phyloP scores from a whole-genome alignment of 53 echinoderm and acorn worm species.

The Hippasteria phrygiana region DNA sequence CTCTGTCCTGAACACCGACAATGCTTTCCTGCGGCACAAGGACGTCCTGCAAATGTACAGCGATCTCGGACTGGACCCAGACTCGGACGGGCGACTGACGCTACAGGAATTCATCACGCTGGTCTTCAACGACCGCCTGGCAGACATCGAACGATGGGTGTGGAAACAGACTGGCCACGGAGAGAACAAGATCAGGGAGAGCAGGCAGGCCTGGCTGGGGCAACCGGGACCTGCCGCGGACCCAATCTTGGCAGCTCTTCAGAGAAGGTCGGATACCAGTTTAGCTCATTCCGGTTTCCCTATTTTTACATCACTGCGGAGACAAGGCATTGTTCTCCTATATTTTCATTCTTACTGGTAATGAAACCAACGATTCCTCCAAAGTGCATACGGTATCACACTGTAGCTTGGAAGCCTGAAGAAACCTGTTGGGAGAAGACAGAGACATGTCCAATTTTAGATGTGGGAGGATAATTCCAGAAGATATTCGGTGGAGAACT shows the following conservation, averaged over 20 bases:
- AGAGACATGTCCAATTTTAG: too few species aligned
- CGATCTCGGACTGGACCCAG: conserved; percentile 69
- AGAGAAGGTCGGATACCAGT: conserved; percentile 62
- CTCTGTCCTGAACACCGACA: conserved; percentile 48
- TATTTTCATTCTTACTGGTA: too few species aligned
- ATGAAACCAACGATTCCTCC: too few species aligned
- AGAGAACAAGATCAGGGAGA: conserved; percentile 74
- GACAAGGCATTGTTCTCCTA: too few species aligned
- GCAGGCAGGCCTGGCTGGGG: conserved; percentile 89
- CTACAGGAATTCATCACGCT: conserved; percentile 27
- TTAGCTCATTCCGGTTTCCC: not conserved
- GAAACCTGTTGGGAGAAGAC: too few species aligned
- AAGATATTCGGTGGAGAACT: too few species aligned
- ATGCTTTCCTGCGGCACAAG: conserved; percentile 30
- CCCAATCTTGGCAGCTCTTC: conserved; percentile 64
- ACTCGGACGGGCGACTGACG: conserved; percentile 68
- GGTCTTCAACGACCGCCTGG: conserved; percentile 36
- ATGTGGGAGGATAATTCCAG: too few species aligned
- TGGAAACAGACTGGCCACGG: conserved; percentile 49
- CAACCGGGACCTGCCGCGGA: conserved; percentile 72
- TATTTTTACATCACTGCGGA: not conserved
- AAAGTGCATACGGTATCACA: too few species aligned
- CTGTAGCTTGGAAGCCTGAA: too few species aligned
- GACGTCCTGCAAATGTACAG: conserved; percentile 52
- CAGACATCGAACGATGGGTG: conserved; percentile 47